Conservation (phyloP, 2,888 invertebrate species). For the Diaphora mendica region DNA sequence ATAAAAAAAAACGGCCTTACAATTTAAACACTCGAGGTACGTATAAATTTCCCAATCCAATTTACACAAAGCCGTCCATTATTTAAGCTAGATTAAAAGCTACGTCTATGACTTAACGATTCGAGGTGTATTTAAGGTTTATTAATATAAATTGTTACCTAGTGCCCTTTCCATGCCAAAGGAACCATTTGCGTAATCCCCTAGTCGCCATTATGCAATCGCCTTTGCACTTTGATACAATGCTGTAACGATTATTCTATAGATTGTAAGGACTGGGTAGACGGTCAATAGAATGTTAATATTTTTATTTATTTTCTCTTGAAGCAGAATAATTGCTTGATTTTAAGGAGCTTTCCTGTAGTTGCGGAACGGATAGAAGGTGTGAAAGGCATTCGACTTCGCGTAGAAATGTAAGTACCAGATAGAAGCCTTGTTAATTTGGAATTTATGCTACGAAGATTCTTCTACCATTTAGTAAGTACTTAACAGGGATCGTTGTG, state of each 20-base stretch:
- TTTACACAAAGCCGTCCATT: neutral
- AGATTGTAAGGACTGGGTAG: conserved; percentile 2
- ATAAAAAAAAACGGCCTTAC: neutral
- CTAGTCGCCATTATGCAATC: conserved; percentile 36
- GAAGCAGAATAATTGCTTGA: no score
- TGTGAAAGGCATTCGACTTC: no score
- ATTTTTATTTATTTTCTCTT: neutral
- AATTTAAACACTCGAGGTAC: neutral
- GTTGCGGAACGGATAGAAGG: no score
- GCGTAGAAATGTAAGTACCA: no score
- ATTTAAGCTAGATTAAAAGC: neutral
- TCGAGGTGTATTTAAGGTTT: neutral
- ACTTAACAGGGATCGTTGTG: no score
- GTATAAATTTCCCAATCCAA: neutral
- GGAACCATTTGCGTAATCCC: conserved; percentile 47
- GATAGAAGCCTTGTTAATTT: no score
- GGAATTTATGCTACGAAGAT: no score
- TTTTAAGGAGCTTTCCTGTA: no score
- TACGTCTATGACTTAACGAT: neutral
- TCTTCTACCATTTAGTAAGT: no score
- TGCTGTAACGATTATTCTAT: conserved; percentile 20
- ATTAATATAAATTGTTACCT: conserved; percentile 31
- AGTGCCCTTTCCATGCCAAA: conserved; percentile 13
- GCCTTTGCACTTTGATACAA: conserved; percentile 46
- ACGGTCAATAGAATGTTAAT: neutral